phyloP scores from a whole-genome alignment of 1,140 invertebrate genomes.

The Cherax destructor region DNA sequence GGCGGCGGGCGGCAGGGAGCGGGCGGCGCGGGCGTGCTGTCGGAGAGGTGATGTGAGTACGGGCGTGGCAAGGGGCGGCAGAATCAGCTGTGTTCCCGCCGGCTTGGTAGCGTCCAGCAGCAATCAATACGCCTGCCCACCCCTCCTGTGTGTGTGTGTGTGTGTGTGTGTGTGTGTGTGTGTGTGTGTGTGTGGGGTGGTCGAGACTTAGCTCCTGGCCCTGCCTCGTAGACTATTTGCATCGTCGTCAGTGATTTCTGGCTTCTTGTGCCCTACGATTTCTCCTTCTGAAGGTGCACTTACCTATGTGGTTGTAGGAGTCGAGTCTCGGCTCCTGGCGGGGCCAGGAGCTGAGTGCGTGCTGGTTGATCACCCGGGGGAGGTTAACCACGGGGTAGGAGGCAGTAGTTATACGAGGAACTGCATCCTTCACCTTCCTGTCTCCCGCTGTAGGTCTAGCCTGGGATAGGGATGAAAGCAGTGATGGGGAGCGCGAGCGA shows the following conservation, averaged over 20 bases:
- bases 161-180: conserved; percentile 35
- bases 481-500: conserved; percentile 36
- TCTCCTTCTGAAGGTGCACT: conserved; percentile 17
- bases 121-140: conserved; percentile 61
- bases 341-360: too few relatives aligned
- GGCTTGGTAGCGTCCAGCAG: conserved; percentile 50
- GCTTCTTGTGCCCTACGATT: too few relatives aligned
- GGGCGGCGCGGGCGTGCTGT: not conserved
- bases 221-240: not conserved
- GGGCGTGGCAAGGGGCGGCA: conserved; percentile 26
- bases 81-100: conserved; percentile 55
- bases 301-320: not conserved
- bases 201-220: conserved; percentile 24
- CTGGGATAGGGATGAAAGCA: conserved; percentile 7
- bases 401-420: not conserved
- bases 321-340: not conserved
- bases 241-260: too few relatives aligned
- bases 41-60: not conserved
- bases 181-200: conserved; percentile 28
- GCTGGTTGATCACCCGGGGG: not conserved
- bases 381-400: not conserved
- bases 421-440: not conserved
- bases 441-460: not conserved
- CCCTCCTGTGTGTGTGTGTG: conserved; percentile 36
- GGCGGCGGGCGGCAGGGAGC: not conserved